Evolutionary conservation across 1,140 invertebrate species (phyloP).

Genomic region (Drosophila nasuta): DNA sequence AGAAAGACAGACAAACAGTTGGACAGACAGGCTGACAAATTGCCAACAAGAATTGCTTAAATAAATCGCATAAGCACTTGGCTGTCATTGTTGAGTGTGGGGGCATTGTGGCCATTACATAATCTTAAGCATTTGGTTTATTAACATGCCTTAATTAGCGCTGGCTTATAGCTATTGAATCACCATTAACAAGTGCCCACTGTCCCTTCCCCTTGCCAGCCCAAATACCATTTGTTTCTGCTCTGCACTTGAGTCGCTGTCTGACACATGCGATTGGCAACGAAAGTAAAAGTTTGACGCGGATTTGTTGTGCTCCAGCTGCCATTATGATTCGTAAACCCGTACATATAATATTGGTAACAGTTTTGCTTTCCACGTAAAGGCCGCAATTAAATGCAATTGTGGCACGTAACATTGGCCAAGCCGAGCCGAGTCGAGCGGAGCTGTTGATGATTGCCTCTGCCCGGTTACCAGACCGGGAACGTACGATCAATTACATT

Average conservation of each 20-base stretch:
- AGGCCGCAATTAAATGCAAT: slow-evolving; percentile 69
- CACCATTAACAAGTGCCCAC: slow-evolving; percentile 26
- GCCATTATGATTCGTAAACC: slow-evolving; percentile 31
- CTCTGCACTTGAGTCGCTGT: slow-evolving; percentile 1
- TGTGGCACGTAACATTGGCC: slow-evolving; percentile 70
- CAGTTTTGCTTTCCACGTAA: slow-evolving; percentile 56
- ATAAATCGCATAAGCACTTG: slow-evolving; percentile 21
- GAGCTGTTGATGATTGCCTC: slow-evolving; percentile 6
- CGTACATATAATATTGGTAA: slow-evolving; percentile 34
- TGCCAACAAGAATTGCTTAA: slow-evolving; percentile 63
- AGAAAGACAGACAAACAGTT: slow-evolving; percentile 6
- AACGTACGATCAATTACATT: slow-evolving; percentile 5
- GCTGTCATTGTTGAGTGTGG: slow-evolving; percentile 13
- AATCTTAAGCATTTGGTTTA: slow-evolving; percentile 62
- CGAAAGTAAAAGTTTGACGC: slow-evolving; percentile 70
- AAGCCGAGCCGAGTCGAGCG: slow-evolving; percentile 30
- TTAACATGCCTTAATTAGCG: slow-evolving; percentile 64
- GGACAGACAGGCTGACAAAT: slow-evolving; percentile 64
- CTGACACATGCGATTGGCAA: slow-evolving; percentile 30
- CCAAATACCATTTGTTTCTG: no score
- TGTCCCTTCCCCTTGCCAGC: background rate
- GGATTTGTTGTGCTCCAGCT: slow-evolving; percentile 39
- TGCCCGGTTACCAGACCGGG: background rate
- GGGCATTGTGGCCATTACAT: slow-evolving; percentile 49
- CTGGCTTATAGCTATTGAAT: slow-evolving; percentile 30